Conservation (phyloP, 2,797 vertebrate species). For the Sebastes reedi region DNA sequence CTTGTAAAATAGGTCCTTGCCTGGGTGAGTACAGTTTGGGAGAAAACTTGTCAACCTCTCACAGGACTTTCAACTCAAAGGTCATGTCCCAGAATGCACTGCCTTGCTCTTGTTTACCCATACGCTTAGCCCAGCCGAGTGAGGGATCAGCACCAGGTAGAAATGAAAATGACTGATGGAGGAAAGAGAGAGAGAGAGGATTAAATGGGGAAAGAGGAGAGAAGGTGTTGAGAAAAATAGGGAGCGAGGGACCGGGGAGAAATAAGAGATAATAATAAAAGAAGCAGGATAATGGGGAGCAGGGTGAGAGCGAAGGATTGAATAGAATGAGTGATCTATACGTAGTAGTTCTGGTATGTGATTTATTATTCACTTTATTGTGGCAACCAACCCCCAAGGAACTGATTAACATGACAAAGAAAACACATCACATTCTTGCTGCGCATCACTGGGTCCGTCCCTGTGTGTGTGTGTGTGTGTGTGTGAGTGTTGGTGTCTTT, state of each 20-base stretch:
- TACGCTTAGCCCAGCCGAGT: conserved; percentile 4
- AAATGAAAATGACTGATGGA: conserved; percentile 19
- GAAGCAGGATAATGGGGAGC: conserved; percentile 32
- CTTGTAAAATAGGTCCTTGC: background rate
- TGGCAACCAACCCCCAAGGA: conserved; percentile 56
- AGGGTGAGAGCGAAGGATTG: conserved; percentile 18
- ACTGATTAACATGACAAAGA: conserved; percentile 72
- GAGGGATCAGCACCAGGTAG: conserved; percentile 15
- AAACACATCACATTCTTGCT: conserved; percentile 44
- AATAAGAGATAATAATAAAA: conserved; percentile 36
- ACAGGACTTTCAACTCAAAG: conserved; percentile 5
- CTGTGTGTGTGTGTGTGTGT: conserved; percentile 7
- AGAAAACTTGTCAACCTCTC: conserved; percentile 10
- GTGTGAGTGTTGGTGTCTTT: conserved; percentile 32
- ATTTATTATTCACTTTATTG: conserved; percentile 55
- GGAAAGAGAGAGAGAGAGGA: background rate
- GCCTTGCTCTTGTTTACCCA: conserved; percentile 39
- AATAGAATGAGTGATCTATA: conserved; percentile 41
- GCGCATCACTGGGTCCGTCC: conserved; percentile 11
- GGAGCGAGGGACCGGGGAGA: background rate
- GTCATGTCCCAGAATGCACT: conserved; percentile 13
- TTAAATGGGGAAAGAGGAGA: conserved; percentile 14
- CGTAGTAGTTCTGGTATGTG: conserved; percentile 42
- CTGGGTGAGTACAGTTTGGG: background rate
- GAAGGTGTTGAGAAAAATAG: conserved; percentile 11